Conservation (phyloP, 2,113 vertebrate species). For the Paradoxurus hermaphroditus region DNA sequence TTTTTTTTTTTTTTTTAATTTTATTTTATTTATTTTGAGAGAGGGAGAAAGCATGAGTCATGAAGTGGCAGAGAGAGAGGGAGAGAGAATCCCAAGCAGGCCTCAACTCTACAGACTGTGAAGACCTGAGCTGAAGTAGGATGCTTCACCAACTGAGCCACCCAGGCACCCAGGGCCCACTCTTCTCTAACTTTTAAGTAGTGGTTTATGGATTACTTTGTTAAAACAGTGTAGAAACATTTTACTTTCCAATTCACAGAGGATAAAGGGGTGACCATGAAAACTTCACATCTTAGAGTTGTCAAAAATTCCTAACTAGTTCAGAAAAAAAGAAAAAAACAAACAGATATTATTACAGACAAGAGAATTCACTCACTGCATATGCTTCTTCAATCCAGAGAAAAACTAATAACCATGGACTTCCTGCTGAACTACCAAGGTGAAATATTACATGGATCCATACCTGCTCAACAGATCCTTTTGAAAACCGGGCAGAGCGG, state of each 20-base stretch:
- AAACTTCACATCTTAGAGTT: not conserved
- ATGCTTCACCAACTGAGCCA: too few relatives aligned
- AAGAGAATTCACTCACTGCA: not conserved
- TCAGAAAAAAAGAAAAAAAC: not conserved
- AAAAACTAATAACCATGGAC: not conserved
- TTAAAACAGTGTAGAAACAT: not conserved
- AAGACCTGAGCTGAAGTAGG: too few relatives aligned
- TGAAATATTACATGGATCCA: accelerated
- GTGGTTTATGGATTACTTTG: not conserved
- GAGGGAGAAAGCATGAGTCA: too few relatives aligned
- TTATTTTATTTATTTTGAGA: too few relatives aligned
- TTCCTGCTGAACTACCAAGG: not conserved
- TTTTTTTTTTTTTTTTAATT: not conserved
- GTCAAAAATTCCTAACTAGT: not conserved
- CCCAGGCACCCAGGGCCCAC: not conserved
- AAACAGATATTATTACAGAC: not conserved
- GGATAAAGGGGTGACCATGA: not conserved
- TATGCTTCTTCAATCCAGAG: not conserved
- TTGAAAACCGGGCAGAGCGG: not conserved
- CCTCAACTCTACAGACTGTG: too few relatives aligned
- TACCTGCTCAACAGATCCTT: not conserved
- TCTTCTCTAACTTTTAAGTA: not conserved
- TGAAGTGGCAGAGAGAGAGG: too few relatives aligned
- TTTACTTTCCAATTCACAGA: not conserved
- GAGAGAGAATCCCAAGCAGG: too few relatives aligned